Conservation (phyloP, 2,797 vertebrate species). For the Alauda arvensis region DNA sequence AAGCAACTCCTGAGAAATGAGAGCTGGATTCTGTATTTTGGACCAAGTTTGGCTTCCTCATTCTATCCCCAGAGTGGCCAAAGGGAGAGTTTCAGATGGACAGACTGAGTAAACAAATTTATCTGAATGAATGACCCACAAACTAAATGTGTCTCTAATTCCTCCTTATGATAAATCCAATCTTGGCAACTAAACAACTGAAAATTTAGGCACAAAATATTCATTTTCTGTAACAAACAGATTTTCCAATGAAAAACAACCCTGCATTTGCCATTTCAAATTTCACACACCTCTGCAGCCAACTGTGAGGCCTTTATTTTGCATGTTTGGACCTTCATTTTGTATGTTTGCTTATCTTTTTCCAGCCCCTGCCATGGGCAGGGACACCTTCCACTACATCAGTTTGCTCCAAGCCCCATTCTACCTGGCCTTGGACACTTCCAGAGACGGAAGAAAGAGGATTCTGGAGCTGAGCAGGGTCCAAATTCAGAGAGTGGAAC, state of each 20-base stretch:
- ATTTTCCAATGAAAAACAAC: not conserved
- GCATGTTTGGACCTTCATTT: not conserved
- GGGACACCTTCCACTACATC: not conserved
- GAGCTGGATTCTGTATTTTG: not conserved
- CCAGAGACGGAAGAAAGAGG: not conserved
- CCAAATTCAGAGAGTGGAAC: not conserved
- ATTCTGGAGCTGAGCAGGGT: not conserved
- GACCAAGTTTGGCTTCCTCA: not conserved
- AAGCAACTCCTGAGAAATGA: not conserved
- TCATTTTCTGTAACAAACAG: not conserved
- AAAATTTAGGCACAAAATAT: not conserved
- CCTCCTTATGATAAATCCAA: not conserved
- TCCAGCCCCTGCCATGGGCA: not conserved
- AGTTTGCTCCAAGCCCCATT: not conserved
- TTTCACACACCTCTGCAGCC: not conserved
- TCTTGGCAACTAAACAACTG: not conserved
- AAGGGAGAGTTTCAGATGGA: not conserved
- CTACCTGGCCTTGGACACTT: not conserved
- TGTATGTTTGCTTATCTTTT: not conserved
- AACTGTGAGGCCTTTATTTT: not conserved
- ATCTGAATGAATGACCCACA: not conserved
- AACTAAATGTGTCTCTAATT: accelerated
- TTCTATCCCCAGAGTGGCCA: not conserved
- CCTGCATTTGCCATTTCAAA: not conserved
- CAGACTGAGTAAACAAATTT: not conserved